These are phyloP conservation scores for Microplitis demolitor DNA, from an alignment of 1,140 invertebrate species.

Conservation along the genomic window DNA sequence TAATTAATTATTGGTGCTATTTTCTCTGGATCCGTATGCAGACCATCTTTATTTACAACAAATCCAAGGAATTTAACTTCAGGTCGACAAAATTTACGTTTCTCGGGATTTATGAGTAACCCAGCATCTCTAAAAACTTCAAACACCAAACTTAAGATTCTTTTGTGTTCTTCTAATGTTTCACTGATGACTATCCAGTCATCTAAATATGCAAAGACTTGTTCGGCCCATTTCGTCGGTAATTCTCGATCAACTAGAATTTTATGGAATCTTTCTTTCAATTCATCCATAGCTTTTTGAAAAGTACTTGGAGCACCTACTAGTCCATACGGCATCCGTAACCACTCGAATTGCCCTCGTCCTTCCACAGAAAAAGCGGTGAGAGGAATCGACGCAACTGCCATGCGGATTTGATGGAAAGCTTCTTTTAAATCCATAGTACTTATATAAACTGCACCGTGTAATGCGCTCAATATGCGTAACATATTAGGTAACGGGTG, in stretches of 20 bases:
- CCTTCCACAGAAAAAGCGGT: too few species aligned
- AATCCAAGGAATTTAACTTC: constrained; percentile 11
- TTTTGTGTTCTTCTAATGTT: constrained; percentile 9
- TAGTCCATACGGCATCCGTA: too few species aligned
- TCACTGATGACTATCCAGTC: constrained; percentile 18
- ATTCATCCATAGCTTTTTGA: neutral
- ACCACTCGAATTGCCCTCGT: too few species aligned
- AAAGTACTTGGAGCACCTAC: too few species aligned
- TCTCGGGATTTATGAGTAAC: constrained; percentile 10
- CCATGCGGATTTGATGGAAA: too few species aligned
- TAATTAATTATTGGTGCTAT: neutral
- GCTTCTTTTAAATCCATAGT: too few species aligned
- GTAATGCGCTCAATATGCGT: neutral
- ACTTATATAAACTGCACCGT: neutral
- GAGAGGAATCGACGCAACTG: too few species aligned
- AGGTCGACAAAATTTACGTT: neutral
- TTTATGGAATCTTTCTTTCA: constrained; percentile 15
- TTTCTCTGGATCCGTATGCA: constrained; percentile 9
- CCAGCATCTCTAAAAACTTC: constrained; percentile 5
- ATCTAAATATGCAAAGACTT: constrained; percentile 18
- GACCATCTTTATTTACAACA: neutral
- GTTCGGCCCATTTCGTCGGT: neutral
- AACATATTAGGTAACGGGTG: constrained; percentile 29
- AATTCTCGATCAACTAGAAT: neutral
- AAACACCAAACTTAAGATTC: neutral